Percentiles rank a stretch among this genome's conserved stretches.
These are phyloP conservation scores for Vulpes ferrilata DNA, from an alignment of 2,113 vertebrate species.

Conservation along the genomic window DNA sequence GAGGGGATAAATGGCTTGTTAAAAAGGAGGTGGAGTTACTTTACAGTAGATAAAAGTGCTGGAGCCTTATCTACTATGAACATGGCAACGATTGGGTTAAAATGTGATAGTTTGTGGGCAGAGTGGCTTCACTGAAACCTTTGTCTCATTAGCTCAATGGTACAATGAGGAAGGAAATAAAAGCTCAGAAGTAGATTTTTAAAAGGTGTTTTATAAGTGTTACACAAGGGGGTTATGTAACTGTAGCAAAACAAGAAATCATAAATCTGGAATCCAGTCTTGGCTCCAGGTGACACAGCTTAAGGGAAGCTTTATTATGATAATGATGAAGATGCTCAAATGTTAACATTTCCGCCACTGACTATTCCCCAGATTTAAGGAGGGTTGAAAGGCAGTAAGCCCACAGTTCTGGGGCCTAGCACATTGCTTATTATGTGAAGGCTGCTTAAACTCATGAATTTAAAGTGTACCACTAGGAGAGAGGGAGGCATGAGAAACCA, in stretches of 20 bases:
- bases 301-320: neutral
- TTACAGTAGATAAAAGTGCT: neutral
- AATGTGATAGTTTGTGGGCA: neutral
- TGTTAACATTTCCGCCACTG: neutral
- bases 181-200: neutral
- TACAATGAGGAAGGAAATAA: neutral
- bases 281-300: slow-evolving; percentile 5
- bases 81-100: neutral
- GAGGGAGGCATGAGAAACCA: neutral
- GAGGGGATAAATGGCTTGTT: neutral
- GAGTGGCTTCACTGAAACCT: neutral
- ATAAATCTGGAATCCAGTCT: slow-evolving; percentile 24
- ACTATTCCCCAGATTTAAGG: neutral
- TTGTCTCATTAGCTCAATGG: neutral
- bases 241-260: slow-evolving; percentile 37
- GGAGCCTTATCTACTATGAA: neutral
- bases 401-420: neutral
- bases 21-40: neutral
- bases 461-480: neutral
- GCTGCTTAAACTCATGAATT: neutral
- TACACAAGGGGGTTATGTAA: neutral
- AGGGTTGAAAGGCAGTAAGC: neutral
- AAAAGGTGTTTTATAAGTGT: slow-evolving; percentile 17
- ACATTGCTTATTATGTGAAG: neutral
- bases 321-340: neutral